These are phyloP conservation scores for Mylabris sibirica DNA, from an alignment of 2,888 invertebrate genomes.

Conservation along the genomic window DNA sequence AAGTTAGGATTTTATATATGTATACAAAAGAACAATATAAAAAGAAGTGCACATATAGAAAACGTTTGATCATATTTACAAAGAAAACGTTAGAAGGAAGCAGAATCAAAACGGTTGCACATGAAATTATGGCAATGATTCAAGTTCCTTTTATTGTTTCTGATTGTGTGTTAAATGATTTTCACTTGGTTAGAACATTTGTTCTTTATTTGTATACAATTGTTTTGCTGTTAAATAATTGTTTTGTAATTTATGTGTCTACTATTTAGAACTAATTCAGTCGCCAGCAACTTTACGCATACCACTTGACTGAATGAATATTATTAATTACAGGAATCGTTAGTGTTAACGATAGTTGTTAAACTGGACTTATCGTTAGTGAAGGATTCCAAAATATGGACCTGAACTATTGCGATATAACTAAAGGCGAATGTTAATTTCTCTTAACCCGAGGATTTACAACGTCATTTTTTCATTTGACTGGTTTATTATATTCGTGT, in stretches of 20 bases:
- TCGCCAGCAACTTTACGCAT: not conserved
- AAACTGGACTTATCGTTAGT: slow-evolving; percentile 22
- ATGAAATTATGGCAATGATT: slow-evolving; percentile 11
- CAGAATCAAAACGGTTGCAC: slow-evolving; percentile 6
- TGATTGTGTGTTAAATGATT: too few species aligned
- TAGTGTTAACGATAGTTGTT: slow-evolving; percentile 25
- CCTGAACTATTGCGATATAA: slow-evolving; percentile 20
- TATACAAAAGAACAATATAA: slow-evolving; percentile 25
- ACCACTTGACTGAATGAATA: slow-evolving; percentile 18
- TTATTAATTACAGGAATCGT: slow-evolving; percentile 21
- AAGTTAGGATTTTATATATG: slow-evolving; percentile 17
- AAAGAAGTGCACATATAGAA: slow-evolving; percentile 25
- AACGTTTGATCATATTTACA: slow-evolving; percentile 32
- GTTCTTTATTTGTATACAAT: too few species aligned
- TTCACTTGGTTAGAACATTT: too few species aligned
- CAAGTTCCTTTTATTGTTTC: not conserved
- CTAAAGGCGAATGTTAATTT: slow-evolving; percentile 14
- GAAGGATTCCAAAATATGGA: slow-evolving; percentile 16
- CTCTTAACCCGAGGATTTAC: slow-evolving; percentile 10
- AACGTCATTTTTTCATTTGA: slow-evolving; percentile 15
- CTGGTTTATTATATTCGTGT: not conserved
- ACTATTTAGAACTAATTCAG: not conserved
- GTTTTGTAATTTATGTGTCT: not conserved
- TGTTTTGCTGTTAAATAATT: not conserved
- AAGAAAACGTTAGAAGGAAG: slow-evolving; percentile 24